A percentile compares a stretch with the other conserved stretches of the same genome.
phyloP scores from a whole-genome alignment of 30 jellyfish, hydroid and myxozoan species.

The Nemopilema nomurai region DNA sequence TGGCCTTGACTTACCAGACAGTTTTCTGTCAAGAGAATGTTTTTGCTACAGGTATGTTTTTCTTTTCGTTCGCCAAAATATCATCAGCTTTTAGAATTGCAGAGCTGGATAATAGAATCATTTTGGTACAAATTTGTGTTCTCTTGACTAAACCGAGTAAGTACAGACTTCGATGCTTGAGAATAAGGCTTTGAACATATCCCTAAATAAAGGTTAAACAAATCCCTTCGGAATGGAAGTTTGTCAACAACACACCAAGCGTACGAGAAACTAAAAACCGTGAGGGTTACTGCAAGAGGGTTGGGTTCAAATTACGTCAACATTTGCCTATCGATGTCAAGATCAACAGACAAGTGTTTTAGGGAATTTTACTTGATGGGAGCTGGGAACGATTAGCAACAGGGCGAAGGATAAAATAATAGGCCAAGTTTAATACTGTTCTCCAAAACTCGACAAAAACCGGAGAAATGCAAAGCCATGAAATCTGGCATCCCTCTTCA shows the following conservation, averaged over 20 bases:
- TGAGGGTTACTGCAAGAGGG: not conserved
- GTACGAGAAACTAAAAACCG: not conserved
- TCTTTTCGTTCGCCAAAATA: too few relatives aligned
- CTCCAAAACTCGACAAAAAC: not conserved
- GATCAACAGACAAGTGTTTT: too few relatives aligned
- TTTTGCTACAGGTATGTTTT: too few relatives aligned
- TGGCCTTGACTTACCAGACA: not conserved
- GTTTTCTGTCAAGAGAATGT: not conserved
- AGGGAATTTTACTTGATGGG: too few relatives aligned
- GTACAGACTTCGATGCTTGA: not conserved
- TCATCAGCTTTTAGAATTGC: not conserved
- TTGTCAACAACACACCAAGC: slow-evolving; percentile 17
- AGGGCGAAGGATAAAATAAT: too few relatives aligned
- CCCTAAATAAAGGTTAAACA: not conserved
- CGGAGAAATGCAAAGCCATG: not conserved
- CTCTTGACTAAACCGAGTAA: not conserved
- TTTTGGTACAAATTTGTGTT: not conserved
- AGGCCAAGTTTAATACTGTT: too few relatives aligned
- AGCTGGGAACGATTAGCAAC: too few relatives aligned
- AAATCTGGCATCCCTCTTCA: not conserved
- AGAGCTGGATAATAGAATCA: not conserved
- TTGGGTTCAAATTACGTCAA: not conserved
- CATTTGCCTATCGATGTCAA: too few relatives aligned
- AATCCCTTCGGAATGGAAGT: slow-evolving; percentile 48
- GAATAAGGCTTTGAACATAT: not conserved